A percentile compares a stretch with the other conserved stretches of the same genome.
These are phyloP conservation scores for Drosophila differens DNA, from an alignment of 2,888 invertebrate species.

Conservation along the genomic window DNA sequence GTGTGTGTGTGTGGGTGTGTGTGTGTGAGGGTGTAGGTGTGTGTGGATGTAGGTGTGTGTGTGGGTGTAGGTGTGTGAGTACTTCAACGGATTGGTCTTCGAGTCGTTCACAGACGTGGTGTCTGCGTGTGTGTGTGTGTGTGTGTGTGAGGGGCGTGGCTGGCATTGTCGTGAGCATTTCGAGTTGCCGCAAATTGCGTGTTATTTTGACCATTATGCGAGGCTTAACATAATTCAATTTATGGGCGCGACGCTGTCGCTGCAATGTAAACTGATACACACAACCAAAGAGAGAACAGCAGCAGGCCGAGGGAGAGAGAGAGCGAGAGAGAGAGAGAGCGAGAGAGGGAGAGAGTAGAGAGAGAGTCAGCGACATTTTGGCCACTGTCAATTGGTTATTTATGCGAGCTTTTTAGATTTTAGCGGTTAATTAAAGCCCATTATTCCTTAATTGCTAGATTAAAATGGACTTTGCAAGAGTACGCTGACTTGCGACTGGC, in stretches of 20 bases:
- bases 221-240: slow-evolving; percentile 79
- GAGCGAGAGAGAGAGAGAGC: not conserved
- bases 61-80: too few species aligned
- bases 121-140: not conserved
- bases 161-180: slow-evolving; percentile 39
- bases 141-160: slow-evolving; percentile 25
- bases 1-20: slow-evolving; percentile 3
- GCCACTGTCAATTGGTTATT: slow-evolving; percentile 73
- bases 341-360: not conserved
- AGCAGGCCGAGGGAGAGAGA: not conserved
- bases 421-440: slow-evolving; percentile 79
- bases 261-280: slow-evolving; percentile 39
- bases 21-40: not conserved
- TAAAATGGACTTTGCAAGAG: slow-evolving; percentile 57
- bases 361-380: not conserved
- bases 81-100: too few species aligned
- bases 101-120: not conserved
- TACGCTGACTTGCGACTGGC: slow-evolving; percentile 1
- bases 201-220: slow-evolving; percentile 78
- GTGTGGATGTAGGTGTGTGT: not conserved
- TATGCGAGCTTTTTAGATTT: slow-evolving; percentile 78
- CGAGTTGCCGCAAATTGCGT: slow-evolving; percentile 71
- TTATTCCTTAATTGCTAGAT: slow-evolving; percentile 76
- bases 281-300: not conserved
- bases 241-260: slow-evolving; percentile 55